These are phyloP conservation scores for Imbricaverruca yamaguchii DNA, from an alignment of 2,888 invertebrate species.

Conservation along the genomic window DNA sequence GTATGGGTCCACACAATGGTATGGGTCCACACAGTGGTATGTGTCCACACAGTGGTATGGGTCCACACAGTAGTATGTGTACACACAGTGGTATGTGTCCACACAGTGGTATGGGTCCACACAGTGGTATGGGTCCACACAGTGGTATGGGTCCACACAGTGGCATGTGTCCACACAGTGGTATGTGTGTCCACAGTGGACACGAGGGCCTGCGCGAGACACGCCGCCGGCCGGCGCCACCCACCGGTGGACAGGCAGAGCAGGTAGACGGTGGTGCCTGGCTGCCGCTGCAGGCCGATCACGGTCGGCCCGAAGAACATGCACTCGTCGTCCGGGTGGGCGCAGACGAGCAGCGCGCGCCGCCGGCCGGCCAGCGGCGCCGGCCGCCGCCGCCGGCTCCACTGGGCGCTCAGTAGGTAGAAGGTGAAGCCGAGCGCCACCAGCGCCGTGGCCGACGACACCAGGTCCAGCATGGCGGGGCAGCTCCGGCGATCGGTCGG, in stretches of 20 bases:
- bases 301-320: conserved; percentile 97
- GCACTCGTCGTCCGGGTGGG: conserved; percentile 97
- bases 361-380: conserved; percentile 33
- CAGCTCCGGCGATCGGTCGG: no score
- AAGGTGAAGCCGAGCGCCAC: conserved; percentile 3
- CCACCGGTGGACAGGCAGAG: conserved; percentile 78
- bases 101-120: no score
- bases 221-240: not conserved
- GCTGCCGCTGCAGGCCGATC: conserved; percentile 40
- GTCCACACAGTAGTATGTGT: no score
- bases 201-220: not conserved
- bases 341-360: conserved; percentile 71
- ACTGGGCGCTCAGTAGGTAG: not conserved
- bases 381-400: not conserved
- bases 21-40: no score
- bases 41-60: no score
- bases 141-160: no score
- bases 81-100: no score
- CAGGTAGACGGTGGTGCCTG: conserved; percentile 55
- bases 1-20: no score
- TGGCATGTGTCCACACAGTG: no score
- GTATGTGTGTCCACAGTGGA: no score
- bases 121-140: no score
- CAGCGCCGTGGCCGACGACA: not conserved
- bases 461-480: not conserved